Percentiles rank a stretch among this genome's conserved stretches.
Conservation (phyloP, 2,113 vertebrate species). For the Actinemys pallida region DNA sequence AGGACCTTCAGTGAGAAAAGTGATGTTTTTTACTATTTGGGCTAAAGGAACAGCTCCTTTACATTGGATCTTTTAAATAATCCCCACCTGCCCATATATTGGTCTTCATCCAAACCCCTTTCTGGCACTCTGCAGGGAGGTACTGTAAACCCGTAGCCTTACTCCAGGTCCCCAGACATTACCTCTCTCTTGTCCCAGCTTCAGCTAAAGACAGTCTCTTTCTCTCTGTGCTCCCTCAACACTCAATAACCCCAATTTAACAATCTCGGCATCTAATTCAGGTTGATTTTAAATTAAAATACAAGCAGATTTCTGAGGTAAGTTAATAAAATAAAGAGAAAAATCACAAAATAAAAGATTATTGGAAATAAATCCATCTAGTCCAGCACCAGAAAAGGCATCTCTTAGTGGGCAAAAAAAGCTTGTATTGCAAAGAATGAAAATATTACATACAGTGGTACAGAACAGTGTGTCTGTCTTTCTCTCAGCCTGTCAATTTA, state of each 20-base stretch:
- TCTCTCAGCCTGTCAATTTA: background rate
- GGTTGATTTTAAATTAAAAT: background rate
- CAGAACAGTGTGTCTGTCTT: background rate
- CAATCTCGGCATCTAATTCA: background rate
- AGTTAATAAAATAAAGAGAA: background rate
- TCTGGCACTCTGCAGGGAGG: rapidly evolving
- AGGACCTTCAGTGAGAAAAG: background rate
- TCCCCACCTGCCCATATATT: background rate
- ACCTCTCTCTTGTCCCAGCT: background rate
- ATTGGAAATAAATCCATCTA: background rate
- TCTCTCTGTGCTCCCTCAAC: background rate
- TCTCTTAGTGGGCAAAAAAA: background rate
- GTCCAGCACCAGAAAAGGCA: background rate
- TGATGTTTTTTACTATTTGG: background rate
- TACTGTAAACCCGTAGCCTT: background rate
- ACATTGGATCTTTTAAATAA: background rate
- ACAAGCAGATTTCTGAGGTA: background rate
- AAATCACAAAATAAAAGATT: background rate
- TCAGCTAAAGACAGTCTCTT: background rate
- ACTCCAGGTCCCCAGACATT: background rate
- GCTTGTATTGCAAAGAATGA: background rate
- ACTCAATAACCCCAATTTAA: rapidly evolving
- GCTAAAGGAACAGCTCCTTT: background rate
- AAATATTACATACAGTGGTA: background rate
- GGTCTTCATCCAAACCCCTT: background rate